Evolutionary conservation across 2,113 vertebrate genomes (phyloP).

Genomic region (Motacilla alba): DNA sequence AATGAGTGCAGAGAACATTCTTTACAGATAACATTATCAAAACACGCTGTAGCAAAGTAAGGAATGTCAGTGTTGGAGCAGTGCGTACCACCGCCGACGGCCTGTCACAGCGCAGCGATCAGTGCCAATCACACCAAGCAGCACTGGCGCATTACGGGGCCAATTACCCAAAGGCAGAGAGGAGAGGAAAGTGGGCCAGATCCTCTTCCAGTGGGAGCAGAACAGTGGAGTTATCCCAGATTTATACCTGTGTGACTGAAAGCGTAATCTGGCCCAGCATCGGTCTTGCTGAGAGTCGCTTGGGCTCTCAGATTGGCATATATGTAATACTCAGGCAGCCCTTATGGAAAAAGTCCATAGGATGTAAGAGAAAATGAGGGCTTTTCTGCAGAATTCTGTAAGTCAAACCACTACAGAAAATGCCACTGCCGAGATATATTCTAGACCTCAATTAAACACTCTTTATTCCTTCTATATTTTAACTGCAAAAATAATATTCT

Average conservation of each 20-base stretch:
- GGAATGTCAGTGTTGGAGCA: not conserved
- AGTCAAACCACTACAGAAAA: not conserved
- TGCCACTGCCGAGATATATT: not conserved
- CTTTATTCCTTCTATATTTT: not conserved
- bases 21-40: slow-evolving; percentile 63
- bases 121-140: slow-evolving; percentile 1
- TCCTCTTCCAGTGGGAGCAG: not conserved
- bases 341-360: not conserved
- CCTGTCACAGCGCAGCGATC: not conserved
- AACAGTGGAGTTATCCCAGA: not conserved
- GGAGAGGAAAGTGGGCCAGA: not conserved
- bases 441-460: not conserved
- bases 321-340: not conserved
- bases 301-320: not conserved
- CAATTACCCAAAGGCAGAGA: slow-evolving; percentile 27
- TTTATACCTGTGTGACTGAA: slow-evolving; percentile 20
- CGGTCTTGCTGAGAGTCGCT: not conserved
- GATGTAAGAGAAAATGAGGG: not conserved
- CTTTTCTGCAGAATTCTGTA: not conserved
- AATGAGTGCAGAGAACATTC: slow-evolving; percentile 32
- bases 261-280: slow-evolving; percentile 4
- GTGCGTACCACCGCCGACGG: not conserved
- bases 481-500: not conserved
- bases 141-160: not conserved
- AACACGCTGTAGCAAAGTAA: slow-evolving; percentile 8